phyloP scores from a whole-genome alignment of 2,888 invertebrate species.

The Athalia cordata region DNA sequence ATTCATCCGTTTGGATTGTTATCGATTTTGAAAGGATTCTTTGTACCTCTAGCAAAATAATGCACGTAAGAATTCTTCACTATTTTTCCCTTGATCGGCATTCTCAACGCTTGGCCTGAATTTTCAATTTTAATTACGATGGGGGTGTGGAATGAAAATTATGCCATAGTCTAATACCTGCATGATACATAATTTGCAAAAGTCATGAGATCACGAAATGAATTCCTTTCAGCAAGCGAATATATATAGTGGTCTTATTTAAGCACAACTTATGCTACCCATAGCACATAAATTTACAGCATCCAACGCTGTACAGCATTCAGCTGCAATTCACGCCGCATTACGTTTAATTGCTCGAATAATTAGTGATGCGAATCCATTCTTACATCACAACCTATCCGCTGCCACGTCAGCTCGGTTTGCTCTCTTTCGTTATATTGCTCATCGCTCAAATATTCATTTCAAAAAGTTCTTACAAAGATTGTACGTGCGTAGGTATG shows the following conservation, averaged over 20 bases:
- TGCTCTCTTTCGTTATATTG: neutral
- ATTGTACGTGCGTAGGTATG: no score
- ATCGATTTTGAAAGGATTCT: neutral
- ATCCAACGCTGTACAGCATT: neutral
- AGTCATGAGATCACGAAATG: slow-evolving; percentile 4
- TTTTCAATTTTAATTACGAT: no score
- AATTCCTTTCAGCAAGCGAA: slow-evolving; percentile 13
- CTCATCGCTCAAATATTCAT: slow-evolving; percentile 6
- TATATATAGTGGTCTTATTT: slow-evolving; percentile 6
- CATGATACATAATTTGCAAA: neutral
- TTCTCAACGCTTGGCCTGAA: neutral
- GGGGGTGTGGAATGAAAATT: neutral
- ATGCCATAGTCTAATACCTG: neutral
- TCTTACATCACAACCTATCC: slow-evolving; percentile 54
- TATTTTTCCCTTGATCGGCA: neutral
- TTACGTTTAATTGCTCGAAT: slow-evolving; percentile 60
- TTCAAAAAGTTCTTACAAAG: neutral
- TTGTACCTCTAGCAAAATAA: neutral
- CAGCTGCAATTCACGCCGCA: slow-evolving; percentile 43
- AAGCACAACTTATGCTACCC: neutral
- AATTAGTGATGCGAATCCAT: slow-evolving; percentile 57
- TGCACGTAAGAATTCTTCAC: no score
- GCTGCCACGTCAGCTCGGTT: slow-evolving; percentile 12
- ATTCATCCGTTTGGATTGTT: no score
- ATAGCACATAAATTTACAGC: no score